Percentiles rank a stretch among this genome's conserved stretches.
These are phyloP conservation scores for Ophiothrix spiculata DNA, from an alignment of 35 echinoderm and acorn worm genomes.

Conservation along the genomic window DNA sequence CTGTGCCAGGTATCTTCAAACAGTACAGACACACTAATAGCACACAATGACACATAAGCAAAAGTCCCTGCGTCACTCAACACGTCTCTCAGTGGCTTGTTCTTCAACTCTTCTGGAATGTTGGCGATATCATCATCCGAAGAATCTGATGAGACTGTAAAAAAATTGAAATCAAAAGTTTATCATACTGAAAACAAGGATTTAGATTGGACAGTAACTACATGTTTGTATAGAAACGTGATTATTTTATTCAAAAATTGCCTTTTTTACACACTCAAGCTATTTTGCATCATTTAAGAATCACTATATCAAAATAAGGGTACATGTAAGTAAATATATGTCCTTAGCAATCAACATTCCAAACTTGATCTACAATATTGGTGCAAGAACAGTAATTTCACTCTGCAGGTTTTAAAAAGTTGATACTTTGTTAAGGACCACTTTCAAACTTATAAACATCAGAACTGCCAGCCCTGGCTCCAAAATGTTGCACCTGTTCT, in stretches of 20 bases:
- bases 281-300: no score
- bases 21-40: constrained; percentile 26
- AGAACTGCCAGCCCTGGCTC: no score
- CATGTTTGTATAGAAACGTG: neutral
- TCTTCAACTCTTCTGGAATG: constrained; percentile 27
- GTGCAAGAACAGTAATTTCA: no score
- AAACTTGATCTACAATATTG: no score
- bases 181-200: neutral
- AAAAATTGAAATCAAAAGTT: neutral
- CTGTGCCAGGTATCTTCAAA: constrained; percentile 57
- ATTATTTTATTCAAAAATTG: neutral
- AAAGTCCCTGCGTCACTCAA: constrained; percentile 69
- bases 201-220: neutral
- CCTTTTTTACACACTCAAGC: no score
- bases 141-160: neutral
- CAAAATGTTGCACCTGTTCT: no score
- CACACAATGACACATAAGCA: constrained; percentile 49
- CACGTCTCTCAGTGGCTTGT: constrained; percentile 55
- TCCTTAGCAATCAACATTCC: no score
- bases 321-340: no score
- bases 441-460: no score
- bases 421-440: no score
- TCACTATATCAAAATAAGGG: no score
- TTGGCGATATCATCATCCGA: neutral
- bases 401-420: no score